Base-by-base conservation (phyloP, 2,888 invertebrate species). In the Ennomos fuscantarius region DNA sequence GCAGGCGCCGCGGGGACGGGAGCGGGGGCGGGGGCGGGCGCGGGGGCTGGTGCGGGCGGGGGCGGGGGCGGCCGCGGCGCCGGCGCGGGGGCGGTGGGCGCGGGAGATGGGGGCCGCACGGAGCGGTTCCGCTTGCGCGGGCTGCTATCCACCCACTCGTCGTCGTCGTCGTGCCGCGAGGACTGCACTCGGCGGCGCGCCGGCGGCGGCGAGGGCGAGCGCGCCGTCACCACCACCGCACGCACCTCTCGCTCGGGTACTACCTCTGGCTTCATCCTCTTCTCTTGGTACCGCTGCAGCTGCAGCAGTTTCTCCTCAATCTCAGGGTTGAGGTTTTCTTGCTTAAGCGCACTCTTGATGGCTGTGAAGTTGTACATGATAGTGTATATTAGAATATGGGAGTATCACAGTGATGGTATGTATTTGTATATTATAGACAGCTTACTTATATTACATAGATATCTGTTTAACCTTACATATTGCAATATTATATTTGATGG, bases 261-360 rank as follows among this genome's bases (percentile, higher is more conserved):
- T 34, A 79, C 74, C 65, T 94, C 93, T 9, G 93, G 93, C 72
- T 95, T 95, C 95, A 95, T 95, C 68, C 95, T 94, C 69, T 95
- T 95, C 80, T 97, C 97, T 76, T 97, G 97, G 76, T 96, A 97
- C 47, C 96, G 94, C 84, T 98, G 98, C 72, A 98, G 93, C 72
- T 97, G 97, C 40, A 98, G 91, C 46, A 98, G 87, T 80, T 98
- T 98, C 76, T 98, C 97, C 82, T 98, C 97, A 65, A 98, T 97
- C 86, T 98, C 98, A 0, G 98, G 98, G 81, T 97, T 96, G 24
- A 98, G 93, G 82, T 97, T 97, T 76, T 97, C 97, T 86, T 97
- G 97, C 84, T 96, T 96, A 60, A 98, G 88, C n/a, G 97, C 98
- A 83, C 96, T 97, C 84, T 96, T 96, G 72, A 98, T 97, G 10